Base-by-base conservation (phyloP, 23 tunicate species). In the Oikopleura dioica region DNA sequence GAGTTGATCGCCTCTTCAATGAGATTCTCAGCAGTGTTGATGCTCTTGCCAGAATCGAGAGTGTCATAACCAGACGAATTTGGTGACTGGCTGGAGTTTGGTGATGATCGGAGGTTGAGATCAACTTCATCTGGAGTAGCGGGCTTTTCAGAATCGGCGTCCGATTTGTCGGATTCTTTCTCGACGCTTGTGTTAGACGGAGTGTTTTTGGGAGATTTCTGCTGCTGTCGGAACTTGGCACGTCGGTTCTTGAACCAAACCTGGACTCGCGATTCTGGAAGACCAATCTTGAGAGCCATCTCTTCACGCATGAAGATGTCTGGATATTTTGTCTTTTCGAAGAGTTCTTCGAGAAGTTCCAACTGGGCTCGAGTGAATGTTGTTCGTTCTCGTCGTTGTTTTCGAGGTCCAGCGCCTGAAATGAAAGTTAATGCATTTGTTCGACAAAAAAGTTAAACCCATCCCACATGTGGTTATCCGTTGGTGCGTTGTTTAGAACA, bases 281-380 rank as follows among this genome's bases (percentile, higher is more conserved):
- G 72, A 23, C 72, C 72, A 63, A 63, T 63, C 26, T 63, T 63
- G 4, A 28, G 26, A 2, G 72, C 72, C 72, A 63, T 63, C 26
- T 63, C 72, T 63, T 63, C 72, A 2, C 72, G 72, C 72, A 63
- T 63, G 72, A 63, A 63, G 33, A 63, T 63, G 72, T 63, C 72
- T 2, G 72, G 72, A 63, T 63, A 63, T 28, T 63, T 63, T 63
- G 72, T 63, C 33, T 63, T 63, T 63, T 63, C 72, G 26, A 63
- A 63, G 5, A 63, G 33, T 21, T 23, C 26, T 28, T 63, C 72
- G 30, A 63, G 26, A 63, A 63, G 72, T 28, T 63, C 72, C 4
- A 63, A 31, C 33, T 63, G 72, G 33, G 72, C 72, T 63, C 72
- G 29, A 28, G 72, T 63, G 33, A 63, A 63, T 63, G 72, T 63